Conservation (phyloP, 2,113 vertebrate species). For the Pavo muticus region DNA sequence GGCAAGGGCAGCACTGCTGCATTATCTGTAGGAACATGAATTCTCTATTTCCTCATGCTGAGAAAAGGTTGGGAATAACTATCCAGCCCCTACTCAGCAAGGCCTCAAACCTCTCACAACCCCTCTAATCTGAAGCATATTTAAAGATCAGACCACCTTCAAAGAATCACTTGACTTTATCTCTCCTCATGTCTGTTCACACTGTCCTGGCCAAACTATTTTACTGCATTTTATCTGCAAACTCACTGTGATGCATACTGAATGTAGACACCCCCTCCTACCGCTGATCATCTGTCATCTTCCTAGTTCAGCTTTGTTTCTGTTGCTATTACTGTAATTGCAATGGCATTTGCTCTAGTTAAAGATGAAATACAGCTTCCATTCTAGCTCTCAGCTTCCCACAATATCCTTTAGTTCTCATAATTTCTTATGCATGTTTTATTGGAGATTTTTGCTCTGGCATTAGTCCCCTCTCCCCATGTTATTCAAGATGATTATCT, state of each 20-base stretch:
- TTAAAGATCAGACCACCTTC: slow-evolving; percentile 62
- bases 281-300: neutral
- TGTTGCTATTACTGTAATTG: neutral
- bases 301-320: neutral
- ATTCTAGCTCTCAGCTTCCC: neutral
- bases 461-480: neutral
- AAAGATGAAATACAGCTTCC: neutral
- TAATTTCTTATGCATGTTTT: neutral
- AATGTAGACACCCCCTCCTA: neutral
- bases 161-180: slow-evolving; percentile 70
- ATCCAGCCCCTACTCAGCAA: neutral
- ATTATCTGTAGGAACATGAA: neutral
- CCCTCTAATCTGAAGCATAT: slow-evolving; percentile 28
- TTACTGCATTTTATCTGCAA: slow-evolving; percentile 50
- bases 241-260: slow-evolving; percentile 26
- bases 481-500: neutral
- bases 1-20: neutral
- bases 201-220: slow-evolving; percentile 60
- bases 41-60: neutral
- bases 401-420: neutral
- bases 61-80: neutral
- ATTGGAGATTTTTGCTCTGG: neutral
- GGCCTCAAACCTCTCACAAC: neutral
- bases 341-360: neutral
- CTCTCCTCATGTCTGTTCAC: slow-evolving; percentile 57